phyloP scores from a whole-genome alignment of 2,797 vertebrate species.

The Morelia viridis region DNA sequence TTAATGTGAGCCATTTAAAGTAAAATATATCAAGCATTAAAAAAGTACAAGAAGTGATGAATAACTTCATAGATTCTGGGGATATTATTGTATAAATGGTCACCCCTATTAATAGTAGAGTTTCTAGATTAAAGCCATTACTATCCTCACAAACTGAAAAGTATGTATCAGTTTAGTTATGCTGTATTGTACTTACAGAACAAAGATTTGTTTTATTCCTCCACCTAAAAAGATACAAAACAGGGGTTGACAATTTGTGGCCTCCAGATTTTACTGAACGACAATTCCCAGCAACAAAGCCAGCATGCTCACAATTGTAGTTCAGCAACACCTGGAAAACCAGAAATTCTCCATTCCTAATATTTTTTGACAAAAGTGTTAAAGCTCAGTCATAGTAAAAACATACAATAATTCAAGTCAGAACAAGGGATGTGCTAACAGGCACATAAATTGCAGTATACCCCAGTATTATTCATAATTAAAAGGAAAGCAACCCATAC shows the following conservation, averaged over 20 bases:
- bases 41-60: background rate
- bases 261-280: background rate
- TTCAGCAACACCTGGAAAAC: background rate
- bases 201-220: background rate
- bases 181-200: background rate
- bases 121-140: background rate
- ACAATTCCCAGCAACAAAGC: background rate
- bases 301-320: background rate
- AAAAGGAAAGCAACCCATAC: conserved; percentile 56
- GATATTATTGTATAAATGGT: background rate
- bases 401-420: background rate
- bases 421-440: background rate
- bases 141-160: background rate
- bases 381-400: background rate
- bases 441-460: background rate
- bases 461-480: background rate
- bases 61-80: background rate
- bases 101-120: background rate
- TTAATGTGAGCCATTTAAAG: background rate
- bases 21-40: background rate
- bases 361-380: background rate
- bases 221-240: background rate
- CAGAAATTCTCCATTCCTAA: background rate
- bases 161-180: background rate
- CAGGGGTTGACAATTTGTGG: background rate